Evolutionary conservation across 1,140 invertebrate species (phyloP).

Genomic region (Habropoda laboriosa): DNA sequence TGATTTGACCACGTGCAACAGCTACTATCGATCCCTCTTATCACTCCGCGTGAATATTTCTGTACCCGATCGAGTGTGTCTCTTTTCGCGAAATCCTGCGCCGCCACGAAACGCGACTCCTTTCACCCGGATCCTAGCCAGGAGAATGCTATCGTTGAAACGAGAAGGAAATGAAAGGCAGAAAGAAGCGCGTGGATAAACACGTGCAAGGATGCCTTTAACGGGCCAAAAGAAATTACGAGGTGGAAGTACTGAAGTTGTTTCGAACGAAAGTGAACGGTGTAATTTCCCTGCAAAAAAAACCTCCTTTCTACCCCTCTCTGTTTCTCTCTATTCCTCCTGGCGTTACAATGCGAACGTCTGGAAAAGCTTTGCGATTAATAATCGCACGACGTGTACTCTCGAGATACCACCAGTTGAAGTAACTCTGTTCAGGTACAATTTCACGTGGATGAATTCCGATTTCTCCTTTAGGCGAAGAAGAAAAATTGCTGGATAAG

Average conservation of each 20-base stretch:
- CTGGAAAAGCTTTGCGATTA: slow-evolving; percentile 6
- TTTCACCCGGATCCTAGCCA: slow-evolving; percentile 49
- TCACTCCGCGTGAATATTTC: slow-evolving; percentile 9
- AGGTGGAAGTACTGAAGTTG: slow-evolving; percentile 2
- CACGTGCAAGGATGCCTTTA: neutral
- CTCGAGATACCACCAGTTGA: too few species aligned
- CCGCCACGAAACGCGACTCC: slow-evolving; percentile 31
- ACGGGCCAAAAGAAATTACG: neutral
- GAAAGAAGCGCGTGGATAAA: slow-evolving; percentile 23
- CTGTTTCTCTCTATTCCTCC: neutral
- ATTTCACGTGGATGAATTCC: neutral
- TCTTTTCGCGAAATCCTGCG: slow-evolving; percentile 38
- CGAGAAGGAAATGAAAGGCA: slow-evolving; percentile 44
- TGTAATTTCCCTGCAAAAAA: neutral
- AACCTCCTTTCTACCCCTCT: neutral
- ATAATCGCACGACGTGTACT: neutral
- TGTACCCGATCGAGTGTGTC: slow-evolving; percentile 2
- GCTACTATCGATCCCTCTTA: neutral
- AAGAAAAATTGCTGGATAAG: too few species aligned
- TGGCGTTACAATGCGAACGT: neutral
- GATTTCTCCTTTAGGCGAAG: neutral
- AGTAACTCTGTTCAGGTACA: too few species aligned
- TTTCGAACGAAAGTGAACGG: slow-evolving; percentile 24
- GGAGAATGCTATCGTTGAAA: slow-evolving; percentile 29
- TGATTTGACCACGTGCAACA: neutral